Base-by-base conservation (phyloP, 2,888 invertebrate species). In the Phortica magna region DNA sequence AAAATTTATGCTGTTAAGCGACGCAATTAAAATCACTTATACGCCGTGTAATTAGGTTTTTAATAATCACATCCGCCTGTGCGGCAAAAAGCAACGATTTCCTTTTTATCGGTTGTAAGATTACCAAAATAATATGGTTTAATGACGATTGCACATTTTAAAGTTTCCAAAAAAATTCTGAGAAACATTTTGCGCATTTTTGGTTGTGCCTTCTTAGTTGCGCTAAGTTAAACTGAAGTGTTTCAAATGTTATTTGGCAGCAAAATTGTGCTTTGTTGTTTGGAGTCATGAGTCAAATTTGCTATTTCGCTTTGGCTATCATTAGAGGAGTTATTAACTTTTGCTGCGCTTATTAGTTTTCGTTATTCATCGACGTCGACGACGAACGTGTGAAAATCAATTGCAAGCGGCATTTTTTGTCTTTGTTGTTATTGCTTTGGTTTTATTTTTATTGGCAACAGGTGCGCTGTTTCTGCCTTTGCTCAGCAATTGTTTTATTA, bases 11-110 rank as follows among this genome's bases (percentile, higher is more conserved):
- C 31, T n/a, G 22, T 55, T 55, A 71, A 67, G 57, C 75, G 42
- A 53, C 61, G 39, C 53, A 61, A 78, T 79, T 81, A 75, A 79
- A 79, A 82, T 79, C 76, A 75, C 77, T 84, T 78, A 82, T 80
- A 79, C 78, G 83, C 78, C 82, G 70, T 80, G 80, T 80, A 72
- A 77, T 77, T 77, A 76, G 77, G 55, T 77, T 74, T n/a, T 17
- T 39, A 85, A 82, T 80, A 78, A 76, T 74, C 78, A 79, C 76
- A 80, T 78, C 78, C 81, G 77, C 75, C 71, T 71, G 14, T 19
- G 22, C 70, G 7, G 17, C 12, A 9, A 53, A 22, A 17, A n/a
- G 9, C 19, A 59, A 59, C 59, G 19, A 59, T 19, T 59, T 17
- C 59, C 59, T 59, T 14, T 12, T 48, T 48, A 6, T 2, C 6